Base-by-base conservation (phyloP, 2,113 vertebrate species). In the Gobiocypris rarus region DNA sequence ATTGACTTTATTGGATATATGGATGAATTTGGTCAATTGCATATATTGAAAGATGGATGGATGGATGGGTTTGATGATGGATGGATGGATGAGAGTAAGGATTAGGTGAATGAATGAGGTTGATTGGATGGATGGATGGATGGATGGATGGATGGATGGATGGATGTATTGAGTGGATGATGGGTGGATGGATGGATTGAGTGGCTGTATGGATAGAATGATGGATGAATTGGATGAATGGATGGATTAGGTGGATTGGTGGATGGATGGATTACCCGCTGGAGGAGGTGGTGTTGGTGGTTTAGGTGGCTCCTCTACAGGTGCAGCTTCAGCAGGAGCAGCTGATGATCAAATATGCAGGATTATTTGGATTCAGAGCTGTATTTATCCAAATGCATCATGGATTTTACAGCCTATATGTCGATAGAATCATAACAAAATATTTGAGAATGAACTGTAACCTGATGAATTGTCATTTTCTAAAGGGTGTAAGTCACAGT, bases 221-320 rank as follows among this genome's bases (percentile, higher is more conserved):
- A 28, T 65, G 63, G 14, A 34, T 28, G n/a, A n/a, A n/a, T n/a
- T n/a, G n/a, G 3, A 9, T n/a, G 19, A n/a, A 10, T 59, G 10
- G 14, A 28, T 65, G 63, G 14, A 34, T 28, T 38, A 1, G 38
- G 3, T 71, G 69, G 10, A 45, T 28, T 6, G 43, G 45, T 52
- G 3, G n/a, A 74, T n/a, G 48, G 17, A 56, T 3, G 17, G 28
- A 76, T 38, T 91, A 94, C 94, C 93, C 93, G 92, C 86, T 70
- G 92, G 89, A 82, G 93, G 92, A 38, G 93, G 92, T 4, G 92
- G 93, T 0, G 92, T 93, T 7, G 91, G 91, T 48, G 90, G 86
- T 81, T 92, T 93, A 59, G 91, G 92, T 0, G 87, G 90, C 74
- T 93, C 91, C 45, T 93, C 92, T 34, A 90, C 86, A n/a, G 82